Percentiles rank a stretch among this genome's conserved stretches.
phyloP scores from a whole-genome alignment of 2,113 vertebrate genomes.

The Synchiropus splendidus region DNA sequence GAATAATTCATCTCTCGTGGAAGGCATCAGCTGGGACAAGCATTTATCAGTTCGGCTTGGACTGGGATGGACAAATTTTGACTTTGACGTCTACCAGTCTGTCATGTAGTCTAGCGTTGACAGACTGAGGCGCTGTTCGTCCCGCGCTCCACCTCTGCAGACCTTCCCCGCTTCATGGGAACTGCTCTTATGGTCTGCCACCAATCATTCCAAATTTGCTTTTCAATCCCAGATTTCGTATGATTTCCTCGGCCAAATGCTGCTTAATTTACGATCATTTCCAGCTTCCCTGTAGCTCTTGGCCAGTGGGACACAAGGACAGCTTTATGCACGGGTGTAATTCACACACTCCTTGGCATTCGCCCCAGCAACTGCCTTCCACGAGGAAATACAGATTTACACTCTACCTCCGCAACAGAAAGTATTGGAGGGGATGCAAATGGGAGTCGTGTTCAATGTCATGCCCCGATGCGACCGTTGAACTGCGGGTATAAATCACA shows the following conservation, averaged over 20 bases:
- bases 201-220: conserved; percentile 52
- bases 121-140: conserved; percentile 1
- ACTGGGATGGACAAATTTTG: conserved; percentile 26
- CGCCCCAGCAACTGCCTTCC: conserved; percentile 53
- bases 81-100: conserved; percentile 12
- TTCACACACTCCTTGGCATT: conserved; percentile 59
- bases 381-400: conserved; percentile 48
- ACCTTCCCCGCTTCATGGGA: conserved; percentile 20
- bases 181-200: conserved; percentile 33
- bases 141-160: conserved; percentile 11
- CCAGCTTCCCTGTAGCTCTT: conserved; percentile 57
- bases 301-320: conserved; percentile 56
- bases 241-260: conserved; percentile 50
- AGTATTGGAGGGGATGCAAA: conserved; percentile 47
- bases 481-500: conserved; percentile 45
- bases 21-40: conserved; percentile 59
- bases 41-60: conserved; percentile 27
- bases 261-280: conserved; percentile 62
- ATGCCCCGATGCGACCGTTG: conserved; percentile 49
- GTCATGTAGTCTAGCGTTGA: conserved; percentile 15
- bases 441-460: conserved; percentile 45
- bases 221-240: conserved; percentile 58
- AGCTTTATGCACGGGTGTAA: conserved; percentile 59
- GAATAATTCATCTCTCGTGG: conserved; percentile 63
- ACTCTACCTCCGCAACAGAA: conserved; percentile 36